phyloP scores from a whole-genome alignment of 2,113 vertebrate genomes.

The Hirundichthys speculiger region DNA sequence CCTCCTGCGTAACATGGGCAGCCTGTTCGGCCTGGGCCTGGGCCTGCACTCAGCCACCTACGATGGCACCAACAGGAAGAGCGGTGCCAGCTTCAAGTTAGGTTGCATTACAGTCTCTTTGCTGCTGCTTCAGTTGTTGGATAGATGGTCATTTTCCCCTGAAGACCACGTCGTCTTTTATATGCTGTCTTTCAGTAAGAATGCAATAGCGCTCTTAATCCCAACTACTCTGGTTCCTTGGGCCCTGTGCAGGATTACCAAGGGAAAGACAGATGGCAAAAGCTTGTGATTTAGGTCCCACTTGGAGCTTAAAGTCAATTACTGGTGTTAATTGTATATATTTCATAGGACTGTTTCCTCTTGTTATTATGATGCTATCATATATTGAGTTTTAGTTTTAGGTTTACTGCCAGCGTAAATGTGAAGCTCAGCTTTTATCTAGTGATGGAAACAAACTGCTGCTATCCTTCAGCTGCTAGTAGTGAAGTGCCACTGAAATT shows the following conservation, averaged over 20 bases:
- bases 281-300: constrained; percentile 34
- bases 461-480: too few species aligned
- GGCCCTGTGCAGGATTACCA: constrained; percentile 46
- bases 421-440: too few species aligned
- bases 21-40: constrained; percentile 93
- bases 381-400: too few species aligned
- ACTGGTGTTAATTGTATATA: not conserved
- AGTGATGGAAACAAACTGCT: too few species aligned
- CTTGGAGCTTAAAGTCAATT: constrained; percentile 20
- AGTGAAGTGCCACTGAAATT: too few species aligned
- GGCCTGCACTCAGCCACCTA: constrained; percentile 91
- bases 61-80: constrained; percentile 77
- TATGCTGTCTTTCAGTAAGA: constrained; percentile 91
- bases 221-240: constrained; percentile 71
- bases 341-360: not conserved
- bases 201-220: constrained; percentile 82
- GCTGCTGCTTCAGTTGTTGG: constrained; percentile 85
- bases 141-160: constrained; percentile 85
- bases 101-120: constrained; percentile 80
- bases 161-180: constrained; percentile 85
- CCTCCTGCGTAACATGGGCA: constrained; percentile 93
- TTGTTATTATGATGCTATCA: not conserved
- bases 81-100: constrained; percentile 69
- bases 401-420: too few species aligned
- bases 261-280: constrained; percentile 45